Evolutionary conservation across 2,797 vertebrate species (phyloP), one percentile per base, ranked within the genome.

Genomic region (Pangasius djambal): DNA sequence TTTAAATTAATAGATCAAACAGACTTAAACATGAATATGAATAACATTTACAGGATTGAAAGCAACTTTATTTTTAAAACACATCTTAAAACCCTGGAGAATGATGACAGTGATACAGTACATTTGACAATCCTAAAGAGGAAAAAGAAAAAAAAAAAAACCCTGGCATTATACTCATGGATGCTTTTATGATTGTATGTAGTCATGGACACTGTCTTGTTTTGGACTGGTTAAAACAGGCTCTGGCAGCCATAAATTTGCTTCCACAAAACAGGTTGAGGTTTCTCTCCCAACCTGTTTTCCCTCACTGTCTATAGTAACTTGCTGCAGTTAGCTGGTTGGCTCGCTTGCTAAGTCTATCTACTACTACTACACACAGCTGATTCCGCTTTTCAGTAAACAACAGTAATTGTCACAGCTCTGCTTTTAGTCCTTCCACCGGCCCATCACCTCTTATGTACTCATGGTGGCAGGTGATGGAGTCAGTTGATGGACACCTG

Each of bases 401-500:
- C 20, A 1, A 12, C 2, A 81, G 18, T 59, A 25, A 81, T 4
- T 81, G 8, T 34, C 15, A 55, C 4, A 20, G 57, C 31, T 81
- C 8, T 57, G 31, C n/a, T 81, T 81, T 81, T 34, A 34, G 3
- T 59, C 8, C 78, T 34, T 52, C 15, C 75, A 31, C 2, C 8
- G 0, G 7, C 6, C n/a, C 52, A 6, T 79, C 50, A 50, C 13
- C 15, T 79, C n/a, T 57, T 79, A n/a, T 57, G 6, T 50, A 34
- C n/a, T 57, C 48, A 78, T 6, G 2, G 52, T 1, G 4, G 25
- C 50, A 79, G 40, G 2, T 48, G 77, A 79, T 79, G n/a, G 9
- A 57, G 48, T 6, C 77, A 79, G 40, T 28, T 28, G 75, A 78
- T 57, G 52, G 15, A 83, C 79, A 83, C 79, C 57, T 83, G 57